These are phyloP conservation scores for Melanargia galathea DNA, from an alignment of 2,888 invertebrate species.

Conservation along the genomic window DNA sequence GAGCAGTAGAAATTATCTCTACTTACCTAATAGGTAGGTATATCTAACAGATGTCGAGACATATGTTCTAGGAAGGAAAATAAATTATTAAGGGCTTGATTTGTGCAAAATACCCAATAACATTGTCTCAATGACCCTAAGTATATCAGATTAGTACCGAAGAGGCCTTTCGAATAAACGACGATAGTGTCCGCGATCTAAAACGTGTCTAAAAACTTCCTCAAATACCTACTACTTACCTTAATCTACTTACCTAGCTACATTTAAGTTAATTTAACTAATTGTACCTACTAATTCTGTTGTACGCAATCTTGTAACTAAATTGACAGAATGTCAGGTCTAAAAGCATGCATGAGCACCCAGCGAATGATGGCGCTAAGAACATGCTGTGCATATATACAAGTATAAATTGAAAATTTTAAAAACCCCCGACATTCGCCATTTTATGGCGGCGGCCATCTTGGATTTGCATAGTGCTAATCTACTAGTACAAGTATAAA, in stretches of 20 bases:
- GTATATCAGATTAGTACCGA: background rate
- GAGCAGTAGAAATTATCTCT: background rate
- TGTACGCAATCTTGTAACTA: too few species aligned
- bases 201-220: background rate
- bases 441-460: too few species aligned
- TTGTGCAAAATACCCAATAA: constrained; percentile 11
- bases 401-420: too few species aligned
- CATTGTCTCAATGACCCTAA: background rate
- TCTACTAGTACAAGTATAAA: too few species aligned
- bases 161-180: constrained; percentile 3
- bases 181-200: background rate
- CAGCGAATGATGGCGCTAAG: too few species aligned
- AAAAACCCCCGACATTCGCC: too few species aligned
- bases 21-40: background rate
- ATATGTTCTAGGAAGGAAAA: constrained; percentile 6
- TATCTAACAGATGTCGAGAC: background rate
- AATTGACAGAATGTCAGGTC: too few species aligned
- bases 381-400: too few species aligned
- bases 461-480: too few species aligned
- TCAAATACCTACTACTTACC: background rate
- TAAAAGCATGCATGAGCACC: too few species aligned
- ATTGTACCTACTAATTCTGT: too few species aligned
- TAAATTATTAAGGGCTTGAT: constrained; percentile 8
- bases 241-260: background rate
- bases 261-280: background rate